Conservation (phyloP, 2,888 invertebrate species). For the Drosophila acutilabella region DNA sequence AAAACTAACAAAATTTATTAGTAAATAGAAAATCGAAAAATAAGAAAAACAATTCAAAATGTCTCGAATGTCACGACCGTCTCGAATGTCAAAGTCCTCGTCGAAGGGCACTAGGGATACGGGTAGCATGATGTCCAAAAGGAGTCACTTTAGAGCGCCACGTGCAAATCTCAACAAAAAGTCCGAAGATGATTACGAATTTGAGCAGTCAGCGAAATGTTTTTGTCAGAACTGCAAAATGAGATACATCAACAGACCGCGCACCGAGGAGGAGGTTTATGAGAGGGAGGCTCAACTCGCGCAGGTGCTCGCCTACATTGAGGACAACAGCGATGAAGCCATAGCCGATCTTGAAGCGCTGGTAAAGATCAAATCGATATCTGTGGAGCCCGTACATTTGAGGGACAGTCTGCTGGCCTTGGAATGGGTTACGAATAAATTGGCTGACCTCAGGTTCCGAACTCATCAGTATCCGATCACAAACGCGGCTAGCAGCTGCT, state of each 20-base stretch:
- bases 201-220: slow-evolving; percentile 1
- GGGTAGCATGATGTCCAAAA: not conserved
- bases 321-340: not conserved
- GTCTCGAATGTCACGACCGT: not conserved
- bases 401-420: slow-evolving; percentile 30
- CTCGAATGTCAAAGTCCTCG: not conserved
- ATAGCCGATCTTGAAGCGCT: slow-evolving; percentile 25
- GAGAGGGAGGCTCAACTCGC: not conserved
- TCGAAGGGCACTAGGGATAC: not conserved
- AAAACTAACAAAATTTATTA: not conserved
- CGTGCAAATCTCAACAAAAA: not conserved
- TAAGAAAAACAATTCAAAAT: not conserved
- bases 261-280: not conserved
- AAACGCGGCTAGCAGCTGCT: slow-evolving; percentile 15
- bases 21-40: not conserved
- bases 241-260: not conserved
- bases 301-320: slow-evolving; percentile 13
- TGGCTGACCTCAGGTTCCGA: slow-evolving; percentile 37
- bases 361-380: slow-evolving; percentile 39
- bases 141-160: not conserved
- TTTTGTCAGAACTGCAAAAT: slow-evolving; percentile 17
- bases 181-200: not conserved
- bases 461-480: slow-evolving; percentile 12
- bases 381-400: slow-evolving; percentile 21
- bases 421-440: slow-evolving; percentile 33